Base-by-base conservation (phyloP, 1,140 invertebrate genomes). In the Physella acuta region DNA sequence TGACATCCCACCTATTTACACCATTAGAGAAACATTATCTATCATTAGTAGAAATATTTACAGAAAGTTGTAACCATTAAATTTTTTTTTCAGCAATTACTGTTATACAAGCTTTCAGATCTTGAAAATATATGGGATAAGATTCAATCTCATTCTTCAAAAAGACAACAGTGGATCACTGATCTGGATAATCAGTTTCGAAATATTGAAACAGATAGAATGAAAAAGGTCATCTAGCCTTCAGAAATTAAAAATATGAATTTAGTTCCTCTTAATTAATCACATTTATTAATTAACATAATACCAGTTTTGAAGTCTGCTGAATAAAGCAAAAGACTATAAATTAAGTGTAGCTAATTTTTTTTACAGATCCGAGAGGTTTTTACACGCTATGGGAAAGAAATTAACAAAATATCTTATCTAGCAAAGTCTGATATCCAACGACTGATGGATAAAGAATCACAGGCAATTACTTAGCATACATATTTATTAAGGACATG, bases 361-460 rank as follows among this genome's bases (percentile, higher is more conserved):
- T 49, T 58, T 1, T 66, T 52, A 51, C 64, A 66, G 83, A 81
- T 83, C 30, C 74, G 78, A n/a, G 59, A 68, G 37, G 75, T 84
- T 17, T 83, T 85, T 55, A 71, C 71, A 20, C 59, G 71, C 56
- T 85, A 83, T 73, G 73, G 78, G 31, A 75, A 83, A 33, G 76
- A 68, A 3, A 53, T 85, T n/a, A 73, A 79, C 36, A 82, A 79
- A 49, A 83, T 84, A 28, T 73, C 82, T 14, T 76, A 82, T 72
- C 71, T 83, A 16, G 70, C 81, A 71, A 51, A 73, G 0, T 79
- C 81, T 20, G 80, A 84, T 72, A 74, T 85, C 8, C 76, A 82
- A 31, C 72, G 79, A 53, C 76, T 81, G 31, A 53, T 84, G 66
- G 84, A 85, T 62, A 78, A 71, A 56, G 81, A 84, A 58, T 79